Evolutionary conservation across 2,888 invertebrate genomes (phyloP), one percentile per base, ranked within the genome.

Genomic region (Xanthorhoe spadicearia): DNA sequence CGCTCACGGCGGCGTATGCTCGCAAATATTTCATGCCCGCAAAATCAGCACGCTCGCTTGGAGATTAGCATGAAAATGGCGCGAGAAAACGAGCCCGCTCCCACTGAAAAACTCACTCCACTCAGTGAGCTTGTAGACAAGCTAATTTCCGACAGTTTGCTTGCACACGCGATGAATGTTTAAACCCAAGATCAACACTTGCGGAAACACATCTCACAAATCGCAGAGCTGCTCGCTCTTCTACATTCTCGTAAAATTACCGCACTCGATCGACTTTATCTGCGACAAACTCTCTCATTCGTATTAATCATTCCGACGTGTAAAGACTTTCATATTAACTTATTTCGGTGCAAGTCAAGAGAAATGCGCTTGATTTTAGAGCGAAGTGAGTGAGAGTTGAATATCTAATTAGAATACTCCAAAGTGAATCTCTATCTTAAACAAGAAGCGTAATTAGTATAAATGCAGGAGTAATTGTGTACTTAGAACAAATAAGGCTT

Each of bases 61-160:
- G 81, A 86, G 85, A 89, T 89, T 89, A 89, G 84, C 87, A 88
- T 88, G 85, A 87, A 87, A 90, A 90, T 86, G 85, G 86, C 71
- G 82, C 77, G 83, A 81, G 85, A 79, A 82, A 85, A 83, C 84
- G 83, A 83, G 78, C 79, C 80, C 77, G 74, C 77, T 71, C 77
- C 75, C 79, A 76, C 73, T 76, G 83, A 81, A 84, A 82, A 75
- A 73, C 72, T 66, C 64, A 62, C 62, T 69, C 61, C 59, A 52
- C 56, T 55, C 64, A 70, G 66, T 64, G 64, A 64, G 70, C 68
- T 66, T 66, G 68, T 70, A 73, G 71, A 66, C 76, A 79, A 75
- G 72, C 79, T 82, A 82, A 85, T 85, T 85, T 79, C 77, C 76
- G 75, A 69, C 74, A 78, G 75, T 79, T 76, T 78, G 78, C 79